Evolutionary conservation across 2,797 vertebrate species (phyloP), one percentile per base, ranked within the genome.

Genomic region (Epinephelus awoara): DNA sequence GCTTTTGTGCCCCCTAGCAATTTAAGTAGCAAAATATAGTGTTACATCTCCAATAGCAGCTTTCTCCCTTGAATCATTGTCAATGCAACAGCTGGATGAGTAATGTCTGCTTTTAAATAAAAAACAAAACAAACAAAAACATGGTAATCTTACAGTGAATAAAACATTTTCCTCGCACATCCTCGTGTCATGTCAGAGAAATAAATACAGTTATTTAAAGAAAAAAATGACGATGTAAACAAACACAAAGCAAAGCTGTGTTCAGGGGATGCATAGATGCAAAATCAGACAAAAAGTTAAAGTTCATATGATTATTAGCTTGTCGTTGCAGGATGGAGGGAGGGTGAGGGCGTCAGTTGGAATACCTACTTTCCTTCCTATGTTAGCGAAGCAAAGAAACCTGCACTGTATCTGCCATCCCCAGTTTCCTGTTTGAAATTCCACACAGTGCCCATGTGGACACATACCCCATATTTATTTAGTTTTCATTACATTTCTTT

Each of bases 11-110:
- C 95, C 94, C 95, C 94, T 96, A 91, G 69, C 93, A 91, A 93
- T 97, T 97, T 95, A 96, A 96, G 95, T 96, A 96, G 95, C 95
- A 97, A 97, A 97, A 97, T 96, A 97, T 93, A 95, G 85, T 87
- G 86, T 94, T 86, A 91, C 87, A 90, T 93, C 88, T 94, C 75
- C 55, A 21, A 13, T 59, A 85, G 82, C 77, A 90, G 85, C 88
- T 77, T 71, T 79, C 82, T 90, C 82, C 87, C 80, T 84, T 92
- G 83, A 75, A 67, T 87, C 80, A 90, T 87, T 79, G 86, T 90
- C 89, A 78, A 62, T 87, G 90, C 91, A 93, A 89, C 86, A 91
- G 91, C 65, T 74, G 74, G 59, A 88, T 69, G 77, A 88, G 80
- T 72, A 79, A 68, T 61, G 47, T 80, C 64, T 75, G 34, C 67